Percentiles rank a stretch among this genome's conserved stretches.
These are phyloP conservation scores for Leucoptera coffeella DNA, from an alignment of 2,888 invertebrate species.

Conservation along the genomic window DNA sequence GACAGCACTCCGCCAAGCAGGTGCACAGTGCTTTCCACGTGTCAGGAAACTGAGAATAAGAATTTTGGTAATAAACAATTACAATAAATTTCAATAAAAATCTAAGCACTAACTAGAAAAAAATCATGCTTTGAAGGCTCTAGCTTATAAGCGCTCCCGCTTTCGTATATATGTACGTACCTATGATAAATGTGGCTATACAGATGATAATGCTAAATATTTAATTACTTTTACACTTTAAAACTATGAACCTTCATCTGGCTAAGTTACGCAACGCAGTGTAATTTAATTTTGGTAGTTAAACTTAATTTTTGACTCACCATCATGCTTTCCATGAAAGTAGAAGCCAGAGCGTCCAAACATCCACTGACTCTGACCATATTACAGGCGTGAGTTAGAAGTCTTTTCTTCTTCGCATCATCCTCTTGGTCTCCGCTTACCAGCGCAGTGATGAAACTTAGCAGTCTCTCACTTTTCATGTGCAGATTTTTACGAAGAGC, in stretches of 20 bases:
- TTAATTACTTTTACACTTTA: too few relatives aligned
- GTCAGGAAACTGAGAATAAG: conserved; percentile 25
- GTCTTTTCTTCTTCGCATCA: conserved; percentile 9
- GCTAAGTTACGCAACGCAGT: too few relatives aligned
- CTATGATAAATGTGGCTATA: too few relatives aligned
- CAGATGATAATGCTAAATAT: too few relatives aligned
- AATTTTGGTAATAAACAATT: too few relatives aligned
- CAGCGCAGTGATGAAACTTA: conserved; percentile 24
- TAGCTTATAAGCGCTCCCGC: too few relatives aligned
- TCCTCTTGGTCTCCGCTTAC: conserved; percentile 14
- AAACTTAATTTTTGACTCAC: conserved; percentile 12
- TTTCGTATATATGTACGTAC: too few relatives aligned
- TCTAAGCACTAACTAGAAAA: too few relatives aligned
- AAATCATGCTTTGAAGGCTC: too few relatives aligned
- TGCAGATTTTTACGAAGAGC: conserved; percentile 15
- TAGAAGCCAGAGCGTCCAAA: conserved; percentile 19
- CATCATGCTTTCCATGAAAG: conserved; percentile 23
- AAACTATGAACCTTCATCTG: too few relatives aligned
- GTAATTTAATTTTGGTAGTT: too few relatives aligned
- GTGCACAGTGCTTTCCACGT: conserved; percentile 30
- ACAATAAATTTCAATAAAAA: too few relatives aligned
- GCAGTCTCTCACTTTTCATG: conserved; percentile 13
- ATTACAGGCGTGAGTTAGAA: conserved; percentile 18
- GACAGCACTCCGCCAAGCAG: conserved; percentile 23
- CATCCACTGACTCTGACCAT: conserved; percentile 29